These are phyloP conservation scores for Onychomys arenicola DNA, from an alignment of 2,797 vertebrate genomes.

Conservation along the genomic window DNA sequence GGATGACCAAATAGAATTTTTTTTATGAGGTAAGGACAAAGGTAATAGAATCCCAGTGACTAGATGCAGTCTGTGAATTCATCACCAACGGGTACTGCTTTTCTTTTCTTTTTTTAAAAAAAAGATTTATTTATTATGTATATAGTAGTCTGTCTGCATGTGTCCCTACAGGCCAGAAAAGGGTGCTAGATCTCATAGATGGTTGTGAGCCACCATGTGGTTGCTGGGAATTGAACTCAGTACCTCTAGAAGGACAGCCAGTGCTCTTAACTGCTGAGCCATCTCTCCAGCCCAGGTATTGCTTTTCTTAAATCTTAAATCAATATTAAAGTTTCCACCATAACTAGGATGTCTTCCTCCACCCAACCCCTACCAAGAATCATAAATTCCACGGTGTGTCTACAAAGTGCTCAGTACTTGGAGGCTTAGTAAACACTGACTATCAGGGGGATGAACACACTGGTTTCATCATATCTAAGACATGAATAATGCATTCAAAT, in stretches of 20 bases:
- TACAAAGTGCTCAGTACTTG: neutral
- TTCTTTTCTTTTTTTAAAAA: no score
- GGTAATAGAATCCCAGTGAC: neutral
- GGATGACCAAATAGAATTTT: conserved; percentile 76
- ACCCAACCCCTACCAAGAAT: neutral
- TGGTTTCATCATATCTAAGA: neutral
- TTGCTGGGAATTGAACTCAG: no score
- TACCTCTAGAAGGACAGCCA: no score
- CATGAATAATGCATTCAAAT: neutral
- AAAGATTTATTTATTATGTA: no score
- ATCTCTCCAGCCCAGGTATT: neutral
- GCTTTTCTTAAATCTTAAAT: conserved; percentile 68
- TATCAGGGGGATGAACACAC: neutral
- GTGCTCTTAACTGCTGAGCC: no score
- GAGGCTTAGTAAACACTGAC: neutral
- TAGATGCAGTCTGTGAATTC: conserved; percentile 65
- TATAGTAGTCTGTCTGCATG: no score
- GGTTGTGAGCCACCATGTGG: no score
- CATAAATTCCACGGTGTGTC: neutral
- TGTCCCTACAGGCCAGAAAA: no score
- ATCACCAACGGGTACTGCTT: neutral
- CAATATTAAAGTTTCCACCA: conserved; percentile 47
- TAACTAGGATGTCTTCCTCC: neutral
- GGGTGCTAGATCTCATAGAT: no score
- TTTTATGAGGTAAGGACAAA: conserved; percentile 46